A percentile compares a stretch with the other conserved stretches of the same genome.
Conservation (phyloP, 2,113 vertebrate species). For the Rhynchopsitta pachyrhyncha region DNA sequence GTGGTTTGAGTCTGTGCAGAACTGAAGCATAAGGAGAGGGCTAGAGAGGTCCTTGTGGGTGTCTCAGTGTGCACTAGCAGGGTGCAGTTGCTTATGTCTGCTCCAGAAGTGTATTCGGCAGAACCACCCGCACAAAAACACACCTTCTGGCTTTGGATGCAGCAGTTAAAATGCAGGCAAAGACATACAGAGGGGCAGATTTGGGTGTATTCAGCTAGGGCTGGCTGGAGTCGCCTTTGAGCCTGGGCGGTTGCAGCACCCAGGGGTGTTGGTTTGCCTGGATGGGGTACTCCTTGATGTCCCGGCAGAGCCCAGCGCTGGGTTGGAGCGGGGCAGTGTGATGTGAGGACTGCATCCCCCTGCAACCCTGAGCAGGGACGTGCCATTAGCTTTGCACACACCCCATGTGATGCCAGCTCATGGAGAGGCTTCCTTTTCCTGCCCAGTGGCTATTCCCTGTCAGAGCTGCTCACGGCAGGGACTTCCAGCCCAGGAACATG, state of each 20-base stretch:
- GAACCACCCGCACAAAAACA: background rate
- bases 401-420: background rate
- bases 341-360: background rate
- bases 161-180: background rate
- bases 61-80: background rate
- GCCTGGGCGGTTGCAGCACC: background rate
- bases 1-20: background rate
- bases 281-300: background rate
- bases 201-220: background rate
- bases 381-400: rapidly evolving
- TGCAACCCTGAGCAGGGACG: rapidly evolving
- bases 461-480: background rate
- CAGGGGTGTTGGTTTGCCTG: background rate
- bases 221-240: background rate
- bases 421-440: background rate
- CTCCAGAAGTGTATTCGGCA: background rate
- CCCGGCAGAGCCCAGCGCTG: rapidly evolving
- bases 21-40: background rate
- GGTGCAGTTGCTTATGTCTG: background rate
- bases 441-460: background rate
- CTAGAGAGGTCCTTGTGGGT: background rate
- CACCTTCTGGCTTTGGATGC: background rate
- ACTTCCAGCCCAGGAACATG: background rate
- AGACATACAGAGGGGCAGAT: background rate
- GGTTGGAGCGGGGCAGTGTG: rapidly evolving